Base-by-base conservation (phyloP, 2,113 vertebrate species). In the Trogon surrucura region DNA sequence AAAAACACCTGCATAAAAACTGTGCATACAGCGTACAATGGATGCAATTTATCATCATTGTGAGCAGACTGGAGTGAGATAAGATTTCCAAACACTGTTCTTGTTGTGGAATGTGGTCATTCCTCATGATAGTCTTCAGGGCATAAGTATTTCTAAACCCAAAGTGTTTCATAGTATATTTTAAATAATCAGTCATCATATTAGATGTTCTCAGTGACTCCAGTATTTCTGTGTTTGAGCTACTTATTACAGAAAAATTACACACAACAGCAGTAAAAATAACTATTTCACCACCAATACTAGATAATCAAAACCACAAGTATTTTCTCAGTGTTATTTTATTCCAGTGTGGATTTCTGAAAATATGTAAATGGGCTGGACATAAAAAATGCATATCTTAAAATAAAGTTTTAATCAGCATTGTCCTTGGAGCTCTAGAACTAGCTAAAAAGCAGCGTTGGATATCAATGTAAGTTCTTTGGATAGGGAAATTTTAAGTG, bases 41-140 rank as follows among this genome's bases (percentile, higher is more conserved):
- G 50, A 60, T 72, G 60, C n/a, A 91, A 96, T 97, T 96, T 97
- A 84, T 97, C 95, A 94, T 93, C 17, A 7, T 45, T 94, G 77
- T 79, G 91, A 96, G 75, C 45, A 93, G 86, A 71, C 72, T 96
- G 88, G 57, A 94, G 79, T 48, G 65, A 95, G 74, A 83, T 92
- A 93, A 92, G 89, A 87, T 91, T 96, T 97, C 95, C 93, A 96
- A 97, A 95, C 85, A 91, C 88, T 97, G 97, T 98, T 97, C 95
- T 94, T 95, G 88, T 94, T 95, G 95, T 97, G 98, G 97, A 98
- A 98, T 98, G 97, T 80, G 65, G 84, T 84, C 95, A 96, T 97
- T 97, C 88, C 94, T 98, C 97, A 96, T 82, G 75, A 96, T 94
- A 97, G 97, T 97, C 98, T 98, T 98, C 89, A 92, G 98, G 98